Conservation (phyloP, 2,113 vertebrate species). For the Amblyopsis rosae region DNA sequence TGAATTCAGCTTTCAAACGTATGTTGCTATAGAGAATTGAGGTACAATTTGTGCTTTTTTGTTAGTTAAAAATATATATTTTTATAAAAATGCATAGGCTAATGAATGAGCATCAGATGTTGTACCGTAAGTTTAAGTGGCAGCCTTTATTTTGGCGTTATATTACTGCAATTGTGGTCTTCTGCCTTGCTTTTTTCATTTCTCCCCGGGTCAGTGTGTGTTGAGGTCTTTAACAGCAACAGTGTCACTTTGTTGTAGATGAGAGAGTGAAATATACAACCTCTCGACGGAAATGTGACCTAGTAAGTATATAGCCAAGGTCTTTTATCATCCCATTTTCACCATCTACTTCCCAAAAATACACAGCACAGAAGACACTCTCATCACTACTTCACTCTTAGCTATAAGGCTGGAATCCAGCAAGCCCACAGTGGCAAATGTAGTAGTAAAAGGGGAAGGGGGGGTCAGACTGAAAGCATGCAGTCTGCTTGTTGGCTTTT, state of each 20-base stretch:
- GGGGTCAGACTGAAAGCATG: too few species aligned
- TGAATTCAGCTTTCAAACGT: too few species aligned
- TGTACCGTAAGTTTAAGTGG: slow-evolving; percentile 3
- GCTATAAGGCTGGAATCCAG: too few species aligned
- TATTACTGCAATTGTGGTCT: slow-evolving; percentile 35
- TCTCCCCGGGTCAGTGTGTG: slow-evolving; percentile 58
- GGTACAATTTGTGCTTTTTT: too few species aligned
- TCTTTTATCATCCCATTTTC: slow-evolving; percentile 80
- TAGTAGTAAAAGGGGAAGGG: too few species aligned
- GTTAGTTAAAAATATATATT: too few species aligned
- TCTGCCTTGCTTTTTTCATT: slow-evolving; percentile 63
- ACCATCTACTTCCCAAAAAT: slow-evolving; percentile 69
- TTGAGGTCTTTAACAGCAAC: slow-evolving; percentile 84
- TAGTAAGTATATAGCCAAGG: slow-evolving; percentile 92
- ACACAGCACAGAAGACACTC: slow-evolving; percentile 28
- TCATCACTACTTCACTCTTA: not conserved
- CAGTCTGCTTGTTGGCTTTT: too few species aligned
- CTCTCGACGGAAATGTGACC: slow-evolving; percentile 88
- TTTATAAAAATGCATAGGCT: too few species aligned
- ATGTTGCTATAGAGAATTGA: too few species aligned
- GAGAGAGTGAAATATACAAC: slow-evolving; percentile 86
- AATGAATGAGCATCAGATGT: too few species aligned
- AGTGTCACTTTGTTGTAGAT: slow-evolving; percentile 95
- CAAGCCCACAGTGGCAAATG: too few species aligned
- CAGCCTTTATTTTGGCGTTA: slow-evolving; percentile 4